A percentile compares a stretch with the other conserved stretches of the same genome.
Conservation (phyloP, 2,888 invertebrate species). For the Scaptomyza reducta region DNA sequence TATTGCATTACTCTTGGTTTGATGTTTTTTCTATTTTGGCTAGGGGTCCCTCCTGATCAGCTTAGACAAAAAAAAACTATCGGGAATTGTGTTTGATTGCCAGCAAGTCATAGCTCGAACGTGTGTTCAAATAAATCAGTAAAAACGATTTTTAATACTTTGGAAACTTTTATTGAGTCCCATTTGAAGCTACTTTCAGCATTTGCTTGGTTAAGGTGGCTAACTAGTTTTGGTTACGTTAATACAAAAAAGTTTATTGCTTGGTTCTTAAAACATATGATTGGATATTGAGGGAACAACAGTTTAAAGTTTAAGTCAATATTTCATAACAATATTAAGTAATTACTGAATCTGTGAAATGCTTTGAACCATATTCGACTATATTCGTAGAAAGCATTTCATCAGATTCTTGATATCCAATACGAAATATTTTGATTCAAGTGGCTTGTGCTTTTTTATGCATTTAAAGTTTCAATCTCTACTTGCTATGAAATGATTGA, state of each 20-base stretch:
- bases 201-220: not conserved
- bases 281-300: no score
- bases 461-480: no score
- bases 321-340: no score
- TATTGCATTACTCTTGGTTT: slow-evolving; percentile 25
- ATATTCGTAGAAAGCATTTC: no score
- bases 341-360: no score
- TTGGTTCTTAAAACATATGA: no score
- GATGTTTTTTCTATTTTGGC: not conserved
- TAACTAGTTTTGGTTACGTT: not conserved
- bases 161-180: not conserved
- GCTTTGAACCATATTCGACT: no score
- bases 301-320: no score
- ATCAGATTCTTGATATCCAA: no score
- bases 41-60: slow-evolving; percentile 10
- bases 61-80: slow-evolving; percentile 35
- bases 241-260: not conserved
- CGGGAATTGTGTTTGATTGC: slow-evolving; percentile 42
- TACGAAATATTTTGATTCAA: no score
- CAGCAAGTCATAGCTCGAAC: slow-evolving; percentile 52
- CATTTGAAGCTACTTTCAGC: not conserved
- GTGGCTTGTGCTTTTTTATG: no score
- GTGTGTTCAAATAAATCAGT: slow-evolving; percentile 46
- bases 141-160: slow-evolving; percentile 9
- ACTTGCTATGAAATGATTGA: no score